phyloP scores from a whole-genome alignment of 23 tunicate genomes.

The Halocynthia aurantium region DNA sequence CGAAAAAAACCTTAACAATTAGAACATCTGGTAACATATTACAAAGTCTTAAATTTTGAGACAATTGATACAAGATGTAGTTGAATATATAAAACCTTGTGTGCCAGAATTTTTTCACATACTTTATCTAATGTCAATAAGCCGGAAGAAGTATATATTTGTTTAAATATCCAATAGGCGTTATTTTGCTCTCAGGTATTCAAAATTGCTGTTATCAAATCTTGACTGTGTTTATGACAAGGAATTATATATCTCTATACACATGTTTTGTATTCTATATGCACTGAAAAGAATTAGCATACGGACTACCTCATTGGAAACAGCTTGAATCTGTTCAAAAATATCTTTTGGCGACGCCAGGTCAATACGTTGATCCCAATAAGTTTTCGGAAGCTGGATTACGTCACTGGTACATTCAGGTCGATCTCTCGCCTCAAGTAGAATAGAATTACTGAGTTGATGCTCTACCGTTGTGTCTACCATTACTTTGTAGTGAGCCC shows the following conservation, averaged over 20 bases:
- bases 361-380: slow-evolving; percentile 52
- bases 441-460: slow-evolving; percentile 24
- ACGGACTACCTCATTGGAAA: slow-evolving; percentile 22
- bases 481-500: slow-evolving; percentile 86
- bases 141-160: too few species aligned
- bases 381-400: slow-evolving; percentile 57
- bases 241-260: background rate
- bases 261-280: background rate
- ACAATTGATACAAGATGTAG: too few species aligned
- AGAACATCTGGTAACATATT: too few species aligned
- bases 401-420: slow-evolving; percentile 20
- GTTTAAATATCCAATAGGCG: too few species aligned
- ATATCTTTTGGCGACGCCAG: slow-evolving; percentile 20
- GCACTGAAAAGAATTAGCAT: background rate
- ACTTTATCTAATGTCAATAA: too few species aligned
- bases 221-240: background rate
- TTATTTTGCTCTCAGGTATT: too few species aligned
- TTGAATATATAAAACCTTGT: too few species aligned
- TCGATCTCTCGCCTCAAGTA: slow-evolving; percentile 30
- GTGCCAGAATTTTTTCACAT: too few species aligned
- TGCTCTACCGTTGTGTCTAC: slow-evolving; percentile 58
- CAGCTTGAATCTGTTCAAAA: slow-evolving; percentile 46
- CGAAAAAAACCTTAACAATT: too few species aligned
- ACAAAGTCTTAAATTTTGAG: too few species aligned
- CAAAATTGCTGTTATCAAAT: too few species aligned